These are phyloP conservation scores for Halictus rubicundus DNA, from an alignment of 1,140 invertebrate species.

Conservation along the genomic window DNA sequence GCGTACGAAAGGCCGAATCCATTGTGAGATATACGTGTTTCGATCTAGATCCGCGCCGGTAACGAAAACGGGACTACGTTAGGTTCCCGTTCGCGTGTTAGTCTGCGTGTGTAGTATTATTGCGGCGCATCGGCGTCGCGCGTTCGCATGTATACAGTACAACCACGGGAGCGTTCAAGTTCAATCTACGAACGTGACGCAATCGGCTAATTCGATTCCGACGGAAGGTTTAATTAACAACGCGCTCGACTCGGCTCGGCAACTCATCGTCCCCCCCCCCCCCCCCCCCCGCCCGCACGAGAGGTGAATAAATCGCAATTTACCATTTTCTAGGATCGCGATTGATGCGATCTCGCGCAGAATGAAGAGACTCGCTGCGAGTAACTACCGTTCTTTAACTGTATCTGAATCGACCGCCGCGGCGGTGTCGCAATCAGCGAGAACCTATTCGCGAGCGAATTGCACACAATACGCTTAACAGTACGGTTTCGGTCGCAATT, in stretches of 20 bases:
- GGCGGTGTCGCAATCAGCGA: neutral
- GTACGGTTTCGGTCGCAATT: neutral
- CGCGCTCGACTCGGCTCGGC: neutral
- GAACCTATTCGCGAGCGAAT: slow-evolving; percentile 8
- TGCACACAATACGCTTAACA: neutral
- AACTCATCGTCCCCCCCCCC: neutral
- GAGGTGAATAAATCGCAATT: slow-evolving; percentile 41
- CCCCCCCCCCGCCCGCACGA: too few species aligned
- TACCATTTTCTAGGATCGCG: slow-evolving; percentile 24
- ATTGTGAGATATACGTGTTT: slow-evolving; percentile 18
- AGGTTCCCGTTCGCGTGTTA: neutral
- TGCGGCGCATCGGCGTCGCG: too few species aligned
- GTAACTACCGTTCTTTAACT: slow-evolving; percentile 32
- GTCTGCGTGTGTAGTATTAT: too few species aligned
- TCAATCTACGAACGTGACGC: slow-evolving; percentile 2
- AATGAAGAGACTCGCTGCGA: slow-evolving; percentile 14
- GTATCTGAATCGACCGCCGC: neutral
- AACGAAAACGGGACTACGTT: neutral
- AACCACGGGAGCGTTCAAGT: neutral
- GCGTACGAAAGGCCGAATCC: neutral
- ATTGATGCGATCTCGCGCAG: slow-evolving; percentile 15
- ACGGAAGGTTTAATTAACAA: slow-evolving; percentile 42
- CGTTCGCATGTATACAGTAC: too few species aligned
- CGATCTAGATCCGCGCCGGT: slow-evolving; percentile 13
- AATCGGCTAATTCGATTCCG: neutral